Base-by-base conservation (phyloP, 1,140 invertebrate species). In the Euura saliciscinereae region DNA sequence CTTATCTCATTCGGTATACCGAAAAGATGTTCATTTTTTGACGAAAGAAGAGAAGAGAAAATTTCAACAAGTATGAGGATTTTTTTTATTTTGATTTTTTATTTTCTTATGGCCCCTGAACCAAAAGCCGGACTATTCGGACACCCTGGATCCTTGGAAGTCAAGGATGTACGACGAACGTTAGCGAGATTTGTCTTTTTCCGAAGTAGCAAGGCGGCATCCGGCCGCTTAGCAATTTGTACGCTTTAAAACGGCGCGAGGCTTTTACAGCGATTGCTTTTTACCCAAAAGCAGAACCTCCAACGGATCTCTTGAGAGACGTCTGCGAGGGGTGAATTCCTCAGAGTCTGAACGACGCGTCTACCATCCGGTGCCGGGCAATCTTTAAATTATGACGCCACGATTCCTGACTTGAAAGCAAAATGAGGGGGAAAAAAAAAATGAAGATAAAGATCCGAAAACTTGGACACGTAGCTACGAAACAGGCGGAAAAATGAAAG, bases 121-220 rank as follows among this genome's bases (percentile, higher is more conserved):
- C 28, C 28, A 28, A 28, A 28, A 28, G 28, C 28, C 28, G 28
- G 28, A 1, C 28, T 28, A 28, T 28, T 28, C 28, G 28, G 28
- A 28, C 28, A 28, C 28, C 28, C 28, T 28, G 28, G 28, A 28
- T 28, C 28, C 28, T 28, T 28, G 51, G 3, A n/a, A n/a, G 51
- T 11, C 51, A 59, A 59, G 8, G 51, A 59, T 59, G 51, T 59
- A 59, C 13, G 3, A 6, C 51, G 8, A n/a, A 59, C 51, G 13
- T 59, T n/a, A 59, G 51, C 51, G 51, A 59, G 51, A 59, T 59
- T 59, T 59, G 51, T 59, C 51, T 59, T 59, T n/a, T 59, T 59
- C 51, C 51, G 28, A 28, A 28, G 28, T 28, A 28, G 28, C 28
- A 28, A 28, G 28, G 28, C 28, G 28, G 28, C 28, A 28, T 28